Percentiles rank a stretch among this genome's conserved stretches.
Conservation (phyloP, 2,888 invertebrate species). For the Drosophila phalerata region DNA sequence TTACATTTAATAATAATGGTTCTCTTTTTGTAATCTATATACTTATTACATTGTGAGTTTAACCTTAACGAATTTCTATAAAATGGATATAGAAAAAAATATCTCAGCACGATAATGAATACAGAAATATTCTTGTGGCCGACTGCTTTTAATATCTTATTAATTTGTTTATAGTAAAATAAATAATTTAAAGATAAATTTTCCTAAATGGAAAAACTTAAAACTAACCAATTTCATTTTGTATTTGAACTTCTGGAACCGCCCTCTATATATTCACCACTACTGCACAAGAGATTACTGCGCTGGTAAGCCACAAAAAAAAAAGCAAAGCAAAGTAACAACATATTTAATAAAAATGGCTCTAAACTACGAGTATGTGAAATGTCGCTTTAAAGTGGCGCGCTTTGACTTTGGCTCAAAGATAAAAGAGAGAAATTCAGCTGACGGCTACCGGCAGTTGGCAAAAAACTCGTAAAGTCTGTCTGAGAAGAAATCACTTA, state of each 20-base stretch:
- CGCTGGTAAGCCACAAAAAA: constrained; percentile 16
- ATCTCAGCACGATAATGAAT: not conserved
- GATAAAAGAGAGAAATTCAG: not conserved
- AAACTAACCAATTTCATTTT: too few species aligned
- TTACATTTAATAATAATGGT: too few species aligned
- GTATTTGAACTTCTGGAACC: not conserved
- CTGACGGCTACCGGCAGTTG: constrained; percentile 27
- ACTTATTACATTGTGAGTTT: too few species aligned
- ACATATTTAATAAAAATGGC: constrained; percentile 37
- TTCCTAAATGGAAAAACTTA: too few species aligned
- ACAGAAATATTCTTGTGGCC: too few species aligned
- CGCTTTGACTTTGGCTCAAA: constrained; percentile 13
- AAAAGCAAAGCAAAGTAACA: constrained; percentile 3
- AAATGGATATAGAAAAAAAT: too few species aligned
- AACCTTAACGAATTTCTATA: too few species aligned
- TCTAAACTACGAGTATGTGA: constrained; percentile 12
- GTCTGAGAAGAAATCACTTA: constrained; percentile 64
- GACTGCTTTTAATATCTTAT: too few species aligned
- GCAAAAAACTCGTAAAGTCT: constrained; percentile 19
- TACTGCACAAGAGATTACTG: too few species aligned
- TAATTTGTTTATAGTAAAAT: too few species aligned
- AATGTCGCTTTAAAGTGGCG: constrained; percentile 19
- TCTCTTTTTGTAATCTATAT: too few species aligned
- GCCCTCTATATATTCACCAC: constrained; percentile 5
- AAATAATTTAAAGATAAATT: too few species aligned